A percentile compares a stretch with the other conserved stretches of the same genome.
phyloP scores from a whole-genome alignment of 64 coral and sea anemone genomes.

The Montipora capricornis region DNA sequence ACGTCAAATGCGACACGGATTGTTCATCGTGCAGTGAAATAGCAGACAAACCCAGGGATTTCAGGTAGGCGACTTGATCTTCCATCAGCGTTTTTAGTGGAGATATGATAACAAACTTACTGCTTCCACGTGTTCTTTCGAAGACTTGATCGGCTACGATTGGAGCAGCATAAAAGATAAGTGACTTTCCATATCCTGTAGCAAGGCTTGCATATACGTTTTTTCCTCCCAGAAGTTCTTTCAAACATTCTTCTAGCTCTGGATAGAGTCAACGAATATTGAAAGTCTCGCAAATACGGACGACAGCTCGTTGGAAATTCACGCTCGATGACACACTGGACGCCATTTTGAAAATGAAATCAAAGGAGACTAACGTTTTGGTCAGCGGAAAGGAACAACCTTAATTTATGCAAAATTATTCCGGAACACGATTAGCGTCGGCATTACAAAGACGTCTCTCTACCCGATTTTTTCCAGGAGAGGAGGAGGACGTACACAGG shows the following conservation, averaged over 20 bases:
- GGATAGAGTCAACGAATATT: constrained; percentile 57
- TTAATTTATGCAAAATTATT: too few species aligned
- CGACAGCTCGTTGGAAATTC: not conserved
- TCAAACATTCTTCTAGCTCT: constrained; percentile 48
- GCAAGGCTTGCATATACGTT: constrained; percentile 66
- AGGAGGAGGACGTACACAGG: too few species aligned
- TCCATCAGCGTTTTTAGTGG: constrained; percentile 66
- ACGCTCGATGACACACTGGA: too few species aligned
- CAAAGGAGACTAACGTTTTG: too few species aligned
- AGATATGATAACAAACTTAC: constrained; percentile 48
- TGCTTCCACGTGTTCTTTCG: constrained; percentile 4
- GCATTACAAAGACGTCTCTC: too few species aligned
- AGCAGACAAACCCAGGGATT: constrained; percentile 41
- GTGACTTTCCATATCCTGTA: constrained; percentile 70
- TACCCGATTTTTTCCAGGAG: too few species aligned
- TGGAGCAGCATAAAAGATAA: constrained; percentile 63
- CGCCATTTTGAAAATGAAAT: too few species aligned
- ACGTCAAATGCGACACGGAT: not conserved
- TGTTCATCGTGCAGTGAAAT: constrained; percentile 67
- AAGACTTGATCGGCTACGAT: constrained; percentile 32
- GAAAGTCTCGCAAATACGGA: constrained; percentile 22
- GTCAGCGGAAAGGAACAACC: too few species aligned
- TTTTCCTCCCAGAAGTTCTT: constrained; percentile 60
- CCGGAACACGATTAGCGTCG: too few species aligned
- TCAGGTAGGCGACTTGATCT: constrained; percentile 62